Evolutionary conservation across 2,113 vertebrate genomes (phyloP).

Genomic region (Cyphomyrus discorhynchus): DNA sequence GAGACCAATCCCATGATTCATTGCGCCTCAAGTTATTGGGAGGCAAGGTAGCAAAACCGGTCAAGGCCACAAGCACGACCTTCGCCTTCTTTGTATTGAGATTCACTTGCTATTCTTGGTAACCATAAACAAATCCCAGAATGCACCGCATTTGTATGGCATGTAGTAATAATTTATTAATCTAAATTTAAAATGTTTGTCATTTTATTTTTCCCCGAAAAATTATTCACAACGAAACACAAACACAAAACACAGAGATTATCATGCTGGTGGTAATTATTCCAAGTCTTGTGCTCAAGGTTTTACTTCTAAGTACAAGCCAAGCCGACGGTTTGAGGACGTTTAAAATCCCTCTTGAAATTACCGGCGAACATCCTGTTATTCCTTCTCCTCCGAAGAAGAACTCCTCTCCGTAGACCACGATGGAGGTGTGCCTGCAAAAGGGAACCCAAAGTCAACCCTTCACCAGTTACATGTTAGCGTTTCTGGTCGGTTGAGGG

Average conservation of each 20-base stretch:
- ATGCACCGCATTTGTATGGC: neutral
- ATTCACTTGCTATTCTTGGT: neutral
- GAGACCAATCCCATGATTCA: neutral
- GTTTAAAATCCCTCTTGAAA: neutral
- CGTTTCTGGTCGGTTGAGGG: neutral
- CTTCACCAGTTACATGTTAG: too few species aligned
- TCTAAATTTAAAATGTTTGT: neutral
- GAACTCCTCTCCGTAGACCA: slow-evolving; percentile 84
- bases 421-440: slow-evolving; percentile 84
- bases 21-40: neutral
- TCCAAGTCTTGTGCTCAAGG: neutral
- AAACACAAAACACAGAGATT: neutral
- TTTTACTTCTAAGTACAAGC: neutral
- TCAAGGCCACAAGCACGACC: neutral
- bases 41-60: too few species aligned
- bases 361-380: slow-evolving; percentile 79
- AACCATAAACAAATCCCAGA: neutral
- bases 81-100: neutral
- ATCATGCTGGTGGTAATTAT: neutral
- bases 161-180: neutral
- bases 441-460: slow-evolving; percentile 7
- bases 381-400: slow-evolving; percentile 84
- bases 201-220: neutral
- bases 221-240: neutral
- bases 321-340: neutral